These are phyloP conservation scores for Cariama cristata DNA, from an alignment of 2,113 vertebrate genomes.

Conservation along the genomic window DNA sequence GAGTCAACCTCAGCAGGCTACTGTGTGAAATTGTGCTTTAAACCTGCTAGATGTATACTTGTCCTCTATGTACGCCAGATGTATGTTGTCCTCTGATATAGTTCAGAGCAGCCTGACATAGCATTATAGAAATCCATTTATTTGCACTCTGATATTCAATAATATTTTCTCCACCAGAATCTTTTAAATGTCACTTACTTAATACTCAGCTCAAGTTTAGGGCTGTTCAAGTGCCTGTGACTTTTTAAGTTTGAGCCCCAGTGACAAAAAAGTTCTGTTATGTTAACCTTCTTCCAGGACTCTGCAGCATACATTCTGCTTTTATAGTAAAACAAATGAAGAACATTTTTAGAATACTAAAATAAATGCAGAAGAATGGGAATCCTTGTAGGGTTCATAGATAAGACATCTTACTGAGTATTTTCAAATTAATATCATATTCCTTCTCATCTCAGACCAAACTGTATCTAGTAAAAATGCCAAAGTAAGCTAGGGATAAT, in stretches of 20 bases:
- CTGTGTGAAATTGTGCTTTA: background rate
- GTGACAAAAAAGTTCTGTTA: background rate
- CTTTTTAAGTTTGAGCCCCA: background rate
- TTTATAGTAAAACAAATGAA: background rate
- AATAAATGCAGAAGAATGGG: background rate
- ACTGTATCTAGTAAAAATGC: background rate
- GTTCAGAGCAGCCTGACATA: background rate
- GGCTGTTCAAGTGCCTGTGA: background rate
- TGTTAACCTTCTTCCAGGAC: background rate
- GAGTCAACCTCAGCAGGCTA: background rate
- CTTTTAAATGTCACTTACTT: background rate
- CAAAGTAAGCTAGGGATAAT: background rate
- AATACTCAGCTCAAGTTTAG: background rate
- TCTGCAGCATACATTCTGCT: background rate
- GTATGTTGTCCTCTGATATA: background rate
- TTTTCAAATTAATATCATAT: background rate
- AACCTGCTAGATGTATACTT: background rate
- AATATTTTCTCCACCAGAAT: background rate
- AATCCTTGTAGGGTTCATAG: background rate
- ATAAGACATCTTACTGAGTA: background rate
- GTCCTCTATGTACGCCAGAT: no score
- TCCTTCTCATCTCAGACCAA: background rate
- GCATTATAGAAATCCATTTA: background rate
- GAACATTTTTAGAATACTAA: background rate
- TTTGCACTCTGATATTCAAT: background rate